phyloP scores from a whole-genome alignment of 2,113 vertebrate species.

The Cottus gobio region DNA sequence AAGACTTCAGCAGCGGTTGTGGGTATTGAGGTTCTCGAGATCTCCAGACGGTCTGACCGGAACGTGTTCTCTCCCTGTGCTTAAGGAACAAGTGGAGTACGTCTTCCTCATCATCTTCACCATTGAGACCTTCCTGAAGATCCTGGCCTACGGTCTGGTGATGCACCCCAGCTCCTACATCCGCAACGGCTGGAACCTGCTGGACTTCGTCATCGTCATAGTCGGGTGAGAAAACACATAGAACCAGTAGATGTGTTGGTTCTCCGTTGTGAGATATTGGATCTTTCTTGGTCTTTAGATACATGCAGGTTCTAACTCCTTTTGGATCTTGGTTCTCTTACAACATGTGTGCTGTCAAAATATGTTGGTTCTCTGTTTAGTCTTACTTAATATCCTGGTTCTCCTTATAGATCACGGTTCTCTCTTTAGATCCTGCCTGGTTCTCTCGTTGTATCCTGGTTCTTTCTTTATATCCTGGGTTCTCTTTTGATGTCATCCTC shows the following conservation, averaged over 20 bases:
- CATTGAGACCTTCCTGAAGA: slow-evolving; percentile 93
- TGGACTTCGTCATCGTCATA: slow-evolving; percentile 94
- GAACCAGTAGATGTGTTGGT: neutral
- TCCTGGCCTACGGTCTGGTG: slow-evolving; percentile 93
- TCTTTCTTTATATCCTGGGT: too few relatives aligned
- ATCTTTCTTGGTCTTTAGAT: neutral
- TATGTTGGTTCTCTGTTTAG: neutral
- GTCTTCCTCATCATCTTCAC: slow-evolving; percentile 96
- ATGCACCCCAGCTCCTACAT: slow-evolving; percentile 95
- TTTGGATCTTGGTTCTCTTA: neutral
- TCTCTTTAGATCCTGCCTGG: neutral
- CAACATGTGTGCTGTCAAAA: neutral
- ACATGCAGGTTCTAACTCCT: neutral
- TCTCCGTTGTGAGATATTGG: neutral
- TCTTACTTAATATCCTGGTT: too few relatives aligned
- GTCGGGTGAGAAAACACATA: slow-evolving; percentile 83
- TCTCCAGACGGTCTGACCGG: neutral
- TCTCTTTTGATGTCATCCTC: too few relatives aligned
- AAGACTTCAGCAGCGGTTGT: neutral
- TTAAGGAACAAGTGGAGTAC: slow-evolving; percentile 94
- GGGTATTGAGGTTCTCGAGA: neutral
- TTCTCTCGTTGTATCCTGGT: neutral
- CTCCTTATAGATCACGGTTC: neutral
- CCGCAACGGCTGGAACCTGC: slow-evolving; percentile 94
- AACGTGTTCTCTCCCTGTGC: slow-evolving; percentile 1